A percentile compares a stretch with the other conserved stretches of the same genome.
Evolutionary conservation across 2,888 invertebrate genomes (phyloP).

Genomic region (Crioceris asparagi): DNA sequence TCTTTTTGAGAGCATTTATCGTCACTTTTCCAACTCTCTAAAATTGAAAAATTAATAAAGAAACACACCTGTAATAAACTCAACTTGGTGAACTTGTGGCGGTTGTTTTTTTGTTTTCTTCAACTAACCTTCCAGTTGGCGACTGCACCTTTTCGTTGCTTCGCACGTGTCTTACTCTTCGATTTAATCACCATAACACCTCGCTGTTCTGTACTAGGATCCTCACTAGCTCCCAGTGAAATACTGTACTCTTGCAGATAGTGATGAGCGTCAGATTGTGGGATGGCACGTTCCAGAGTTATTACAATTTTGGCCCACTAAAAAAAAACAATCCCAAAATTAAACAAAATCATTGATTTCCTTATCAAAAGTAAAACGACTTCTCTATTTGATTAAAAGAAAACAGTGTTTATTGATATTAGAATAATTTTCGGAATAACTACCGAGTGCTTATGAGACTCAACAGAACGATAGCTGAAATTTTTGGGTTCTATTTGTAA

Average conservation of each 20-base stretch:
- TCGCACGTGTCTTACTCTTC: constrained; percentile 90
- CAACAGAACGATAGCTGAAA: no score
- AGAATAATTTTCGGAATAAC: no score
- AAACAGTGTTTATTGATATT: constrained; percentile 1
- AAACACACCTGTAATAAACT: no score
- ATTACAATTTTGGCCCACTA: constrained; percentile 99
- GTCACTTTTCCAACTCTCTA: constrained; percentile 83
- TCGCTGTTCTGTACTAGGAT: constrained; percentile 73
- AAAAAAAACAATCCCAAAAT: constrained; percentile 13
- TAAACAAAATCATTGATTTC: neutral
- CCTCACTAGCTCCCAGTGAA: constrained; percentile 71
- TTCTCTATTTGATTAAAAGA: neutral
- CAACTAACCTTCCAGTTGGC: constrained; percentile 88
- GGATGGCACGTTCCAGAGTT: constrained; percentile 86
- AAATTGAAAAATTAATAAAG: constrained; percentile 17
- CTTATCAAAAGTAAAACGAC: no score
- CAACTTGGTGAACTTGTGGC: no score
- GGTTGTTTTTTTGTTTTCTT: no score
- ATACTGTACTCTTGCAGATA: constrained; percentile 94
- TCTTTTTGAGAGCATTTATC: constrained; percentile 67
- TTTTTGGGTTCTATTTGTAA: no score
- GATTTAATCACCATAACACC: constrained; percentile 98
- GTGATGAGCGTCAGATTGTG: constrained; percentile 78
- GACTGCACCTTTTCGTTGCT: constrained; percentile 91
- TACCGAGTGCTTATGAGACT: no score